Percentiles rank a stretch among this genome's conserved stretches.
Evolutionary conservation across 2,888 invertebrate genomes (phyloP).

Genomic region (Drosophila rellima): DNA sequence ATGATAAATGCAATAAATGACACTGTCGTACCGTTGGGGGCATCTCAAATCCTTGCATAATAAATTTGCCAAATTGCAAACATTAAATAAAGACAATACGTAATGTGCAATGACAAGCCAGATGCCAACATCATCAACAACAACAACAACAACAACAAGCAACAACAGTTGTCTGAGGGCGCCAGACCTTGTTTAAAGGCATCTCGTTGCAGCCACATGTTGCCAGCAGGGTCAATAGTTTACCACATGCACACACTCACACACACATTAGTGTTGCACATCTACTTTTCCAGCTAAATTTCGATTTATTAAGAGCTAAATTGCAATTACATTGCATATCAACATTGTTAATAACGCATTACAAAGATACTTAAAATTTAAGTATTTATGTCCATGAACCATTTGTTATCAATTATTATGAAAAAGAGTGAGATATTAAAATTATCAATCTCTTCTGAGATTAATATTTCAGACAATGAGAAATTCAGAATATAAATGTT

Average conservation of each 20-base stretch:
- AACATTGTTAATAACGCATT: not conserved
- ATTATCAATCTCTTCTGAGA: too few species aligned
- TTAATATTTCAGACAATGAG: too few species aligned
- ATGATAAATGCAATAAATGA: conserved; percentile 80
- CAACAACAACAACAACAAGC: conserved; percentile 15
- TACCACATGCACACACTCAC: conserved; percentile 1
- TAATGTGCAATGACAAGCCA: conserved; percentile 69
- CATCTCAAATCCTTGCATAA: conserved; percentile 76
- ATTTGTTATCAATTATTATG: not conserved
- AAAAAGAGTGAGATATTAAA: too few species aligned
- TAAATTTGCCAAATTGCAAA: conserved; percentile 81
- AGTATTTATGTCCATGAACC: not conserved
- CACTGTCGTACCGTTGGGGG: conserved; percentile 65
- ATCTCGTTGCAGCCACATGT: conserved; percentile 55
- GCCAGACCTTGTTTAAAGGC: conserved; percentile 47
- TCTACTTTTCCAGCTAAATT: conserved; percentile 4
- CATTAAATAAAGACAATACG: conserved; percentile 80
- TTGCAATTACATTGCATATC: not conserved
- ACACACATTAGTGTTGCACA: conserved; percentile 29
- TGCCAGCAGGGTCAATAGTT: conserved; percentile 57
- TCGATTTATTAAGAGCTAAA: not conserved
- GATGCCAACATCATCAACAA: conserved; percentile 52
- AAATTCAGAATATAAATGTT: too few species aligned
- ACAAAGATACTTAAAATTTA: not conserved
- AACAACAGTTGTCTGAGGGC: conserved; percentile 25